phyloP scores from a whole-genome alignment of 64 coral and sea anemone genomes.

The Montipora foliosa region DNA sequence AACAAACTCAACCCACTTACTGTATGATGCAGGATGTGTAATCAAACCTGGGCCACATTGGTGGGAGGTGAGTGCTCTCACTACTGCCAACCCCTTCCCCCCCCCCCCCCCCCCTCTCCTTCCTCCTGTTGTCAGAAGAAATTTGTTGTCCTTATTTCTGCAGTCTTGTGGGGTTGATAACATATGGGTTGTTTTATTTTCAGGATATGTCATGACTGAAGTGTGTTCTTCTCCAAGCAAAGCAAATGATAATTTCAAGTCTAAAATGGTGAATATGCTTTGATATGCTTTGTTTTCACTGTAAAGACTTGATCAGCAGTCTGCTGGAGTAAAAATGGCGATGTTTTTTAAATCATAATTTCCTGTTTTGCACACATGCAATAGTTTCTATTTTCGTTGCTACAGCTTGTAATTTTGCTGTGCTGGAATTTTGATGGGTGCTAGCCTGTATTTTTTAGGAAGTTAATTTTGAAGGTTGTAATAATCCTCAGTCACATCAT shows the following conservation, averaged over 20 bases:
- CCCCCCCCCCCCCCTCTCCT: too few relatives aligned
- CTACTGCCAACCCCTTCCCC: too few relatives aligned
- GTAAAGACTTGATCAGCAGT: not conserved
- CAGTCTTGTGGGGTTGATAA: not conserved
- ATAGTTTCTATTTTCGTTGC: too few relatives aligned
- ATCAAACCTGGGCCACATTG: too few relatives aligned
- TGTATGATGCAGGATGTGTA: too few relatives aligned
- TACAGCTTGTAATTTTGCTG: too few relatives aligned
- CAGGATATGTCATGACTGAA: slow-evolving; percentile 86
- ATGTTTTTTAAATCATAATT: not conserved
- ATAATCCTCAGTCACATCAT: not conserved
- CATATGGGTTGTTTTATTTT: not conserved
- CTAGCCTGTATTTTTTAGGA: too few relatives aligned
- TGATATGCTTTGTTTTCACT: not conserved
- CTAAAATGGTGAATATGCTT: slow-evolving; percentile 82
- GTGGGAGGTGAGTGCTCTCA: too few relatives aligned
- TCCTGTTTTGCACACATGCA: not conserved
- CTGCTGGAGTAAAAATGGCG: too few relatives aligned
- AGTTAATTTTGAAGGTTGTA: not conserved
- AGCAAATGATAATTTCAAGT: slow-evolving; percentile 83
- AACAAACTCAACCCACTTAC: too few relatives aligned
- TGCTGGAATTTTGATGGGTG: too few relatives aligned
- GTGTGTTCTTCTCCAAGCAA: slow-evolving; percentile 91
- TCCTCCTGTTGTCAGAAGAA: too few relatives aligned
- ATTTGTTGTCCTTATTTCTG: not conserved